Evolutionary conservation across 2,888 invertebrate species (phyloP), one percentile per base, ranked within the genome.

Genomic region (Gisinianus flammeolus): DNA sequence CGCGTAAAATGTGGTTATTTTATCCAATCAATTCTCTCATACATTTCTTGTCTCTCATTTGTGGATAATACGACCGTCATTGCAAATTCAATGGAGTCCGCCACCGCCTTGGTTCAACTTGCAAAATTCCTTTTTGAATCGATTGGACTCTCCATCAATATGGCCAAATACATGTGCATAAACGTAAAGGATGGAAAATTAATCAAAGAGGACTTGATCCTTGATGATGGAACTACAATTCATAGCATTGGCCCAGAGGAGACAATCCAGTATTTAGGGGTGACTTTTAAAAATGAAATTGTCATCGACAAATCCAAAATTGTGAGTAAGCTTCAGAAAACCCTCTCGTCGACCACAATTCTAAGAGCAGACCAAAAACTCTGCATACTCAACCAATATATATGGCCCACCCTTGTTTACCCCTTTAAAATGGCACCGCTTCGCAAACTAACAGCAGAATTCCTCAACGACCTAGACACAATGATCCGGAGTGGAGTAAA

Each of bases 351-450:
- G 8, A 44, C 68, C 0, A n/a, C 16, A 3, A 44, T 68, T 22
- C 44, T 68, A 1, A n/a, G 68, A 12, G 44, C 68, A 22, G 68
- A 68, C 24, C 68, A 68, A 44, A 68, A 68, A n/a, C 31, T 70
- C 1, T 28, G n/a, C 8, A 26, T 70, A 0, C n/a, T 56, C 0
- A 72, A 72, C n/a, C 31, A 58, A 24, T 72, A 56, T 22, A 22
- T 72, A 12, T 72, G 72, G 58, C 72, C 72, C 16, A 58, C 58
- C 1, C 33, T 72, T 12, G 22, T 72, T 31, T 72, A 56, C 58
- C 72, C 58, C 0, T 31, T 72, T 10, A 30, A 72, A 58, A 28
- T 31, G 8, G 72, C 58, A 22, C 72, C 72, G 0, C 58, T 72
- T 2, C 12, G 22, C 0, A 58, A 72, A 22, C 5, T 72, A 5